A percentile compares a stretch with the other conserved stretches of the same genome.
Evolutionary conservation across 2,113 vertebrate genomes (phyloP).

Genomic region (Ictalurus furcatus): DNA sequence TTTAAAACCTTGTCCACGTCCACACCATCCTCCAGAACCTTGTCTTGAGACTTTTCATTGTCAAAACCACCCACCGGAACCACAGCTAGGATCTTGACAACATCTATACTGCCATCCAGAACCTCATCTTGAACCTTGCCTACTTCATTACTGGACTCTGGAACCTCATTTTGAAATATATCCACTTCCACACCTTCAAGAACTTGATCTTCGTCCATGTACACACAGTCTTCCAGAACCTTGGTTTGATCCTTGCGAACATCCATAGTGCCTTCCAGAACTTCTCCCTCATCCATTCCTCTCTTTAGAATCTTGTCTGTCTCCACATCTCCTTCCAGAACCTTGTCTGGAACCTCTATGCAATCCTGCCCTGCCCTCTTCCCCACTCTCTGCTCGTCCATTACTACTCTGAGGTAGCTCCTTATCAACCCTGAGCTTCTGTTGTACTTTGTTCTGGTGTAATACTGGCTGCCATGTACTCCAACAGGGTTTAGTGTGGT

Average conservation of each 20-base stretch:
- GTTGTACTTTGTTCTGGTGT: not conserved
- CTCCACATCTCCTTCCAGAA: not conserved
- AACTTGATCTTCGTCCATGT: not conserved
- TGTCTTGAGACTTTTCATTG: not conserved
- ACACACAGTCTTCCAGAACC: not conserved
- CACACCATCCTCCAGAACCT: not conserved
- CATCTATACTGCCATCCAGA: too few relatives aligned
- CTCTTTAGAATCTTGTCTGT: not conserved
- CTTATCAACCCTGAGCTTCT: slow-evolving; percentile 30
- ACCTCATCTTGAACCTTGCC: not conserved
- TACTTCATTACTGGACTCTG: not conserved
- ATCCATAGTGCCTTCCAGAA: not conserved
- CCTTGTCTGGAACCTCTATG: not conserved
- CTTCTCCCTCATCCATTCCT: not conserved
- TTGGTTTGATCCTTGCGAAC: not conserved
- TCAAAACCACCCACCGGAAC: not conserved
- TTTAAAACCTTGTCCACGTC: not conserved
- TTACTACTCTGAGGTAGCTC: slow-evolving; percentile 44
- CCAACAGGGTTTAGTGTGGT: not conserved
- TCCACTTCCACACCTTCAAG: not conserved
- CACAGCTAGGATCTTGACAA: not conserved
- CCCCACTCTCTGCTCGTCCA: slow-evolving; percentile 53
- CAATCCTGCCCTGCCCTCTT: not conserved
- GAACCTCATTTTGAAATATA: not conserved
- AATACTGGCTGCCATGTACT: not conserved